These are phyloP conservation scores for Smittia sp. DNA, from an alignment of 2,888 invertebrate species.

Conservation along the genomic window DNA sequence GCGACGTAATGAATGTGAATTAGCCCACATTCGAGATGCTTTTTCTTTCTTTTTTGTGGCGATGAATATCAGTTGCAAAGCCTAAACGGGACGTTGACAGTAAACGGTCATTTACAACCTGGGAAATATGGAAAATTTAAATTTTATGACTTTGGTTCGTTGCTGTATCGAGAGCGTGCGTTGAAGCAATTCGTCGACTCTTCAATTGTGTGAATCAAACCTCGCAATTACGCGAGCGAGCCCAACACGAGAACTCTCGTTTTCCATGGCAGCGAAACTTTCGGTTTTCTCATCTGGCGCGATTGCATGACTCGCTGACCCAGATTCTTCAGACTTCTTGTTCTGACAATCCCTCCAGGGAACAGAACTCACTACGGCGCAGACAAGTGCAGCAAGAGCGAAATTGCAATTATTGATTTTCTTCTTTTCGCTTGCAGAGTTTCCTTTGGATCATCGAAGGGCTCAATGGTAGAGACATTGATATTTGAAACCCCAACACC, in stretches of 20 bases:
- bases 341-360: too few species aligned
- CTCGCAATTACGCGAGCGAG: not conserved
- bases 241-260: not conserved
- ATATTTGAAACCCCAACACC: constrained; percentile 79
- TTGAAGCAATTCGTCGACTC: not conserved
- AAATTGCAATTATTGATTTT: constrained; percentile 41
- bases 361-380: too few species aligned
- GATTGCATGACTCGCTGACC: not conserved
- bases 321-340: too few species aligned
- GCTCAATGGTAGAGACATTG: constrained; percentile 91
- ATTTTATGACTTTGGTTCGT: too few species aligned
- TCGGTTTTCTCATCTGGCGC: not conserved
- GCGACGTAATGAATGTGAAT: not conserved
- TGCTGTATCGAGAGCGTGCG: not conserved
- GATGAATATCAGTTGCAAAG: not conserved
- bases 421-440: constrained; percentile 63
- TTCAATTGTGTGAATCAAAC: not conserved
- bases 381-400: too few species aligned
- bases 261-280: not conserved
- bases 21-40: not conserved
- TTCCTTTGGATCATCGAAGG: constrained; percentile 90
- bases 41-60: not conserved
- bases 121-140: too few species aligned
- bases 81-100: too few species aligned
- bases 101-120: too few species aligned